phyloP scores from a whole-genome alignment of 2,888 invertebrate genomes.

The Yponomeuta sedellus region DNA sequence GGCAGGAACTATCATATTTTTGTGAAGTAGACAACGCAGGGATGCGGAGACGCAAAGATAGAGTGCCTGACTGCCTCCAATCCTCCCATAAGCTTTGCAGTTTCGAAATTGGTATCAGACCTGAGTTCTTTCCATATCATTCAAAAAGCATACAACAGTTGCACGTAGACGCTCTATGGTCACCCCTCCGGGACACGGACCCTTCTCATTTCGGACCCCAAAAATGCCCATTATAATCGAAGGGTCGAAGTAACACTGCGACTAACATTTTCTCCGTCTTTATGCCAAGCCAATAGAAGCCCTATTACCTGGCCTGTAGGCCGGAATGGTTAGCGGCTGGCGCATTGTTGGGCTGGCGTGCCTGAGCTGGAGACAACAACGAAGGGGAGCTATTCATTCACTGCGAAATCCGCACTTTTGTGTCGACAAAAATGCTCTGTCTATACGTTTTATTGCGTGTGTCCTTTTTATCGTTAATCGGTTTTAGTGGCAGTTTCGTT shows the following conservation, averaged over 20 bases:
- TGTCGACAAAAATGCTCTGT: not conserved
- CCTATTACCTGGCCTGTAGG: not conserved
- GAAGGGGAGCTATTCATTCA: slow-evolving; percentile 3
- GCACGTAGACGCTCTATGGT: not conserved
- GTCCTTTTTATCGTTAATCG: slow-evolving; percentile 1
- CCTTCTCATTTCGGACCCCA: slow-evolving; percentile 12
- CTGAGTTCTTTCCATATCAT: not conserved
- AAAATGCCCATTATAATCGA: slow-evolving; percentile 10
- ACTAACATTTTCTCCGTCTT: not conserved
- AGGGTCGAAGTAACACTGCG: slow-evolving; percentile 6
- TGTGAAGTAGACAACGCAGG: no score
- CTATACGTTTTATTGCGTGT: slow-evolving; percentile 3
- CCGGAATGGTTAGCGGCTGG: not conserved
- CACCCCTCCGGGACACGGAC: slow-evolving; percentile 6
- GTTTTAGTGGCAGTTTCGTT: not conserved
- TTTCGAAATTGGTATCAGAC: not conserved
- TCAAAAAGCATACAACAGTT: not conserved
- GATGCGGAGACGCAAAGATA: no score
- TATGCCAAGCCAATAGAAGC: not conserved
- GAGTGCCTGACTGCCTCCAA: no score
- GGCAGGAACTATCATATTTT: no score
- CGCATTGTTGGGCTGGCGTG: not conserved
- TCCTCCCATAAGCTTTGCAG: no score
- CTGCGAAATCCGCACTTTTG: slow-evolving; percentile 8
- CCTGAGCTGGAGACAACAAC: not conserved